Evolutionary conservation across 2,113 vertebrate genomes (phyloP), one percentile per base, ranked within the genome.

Genomic region (Lates calcarifer): DNA sequence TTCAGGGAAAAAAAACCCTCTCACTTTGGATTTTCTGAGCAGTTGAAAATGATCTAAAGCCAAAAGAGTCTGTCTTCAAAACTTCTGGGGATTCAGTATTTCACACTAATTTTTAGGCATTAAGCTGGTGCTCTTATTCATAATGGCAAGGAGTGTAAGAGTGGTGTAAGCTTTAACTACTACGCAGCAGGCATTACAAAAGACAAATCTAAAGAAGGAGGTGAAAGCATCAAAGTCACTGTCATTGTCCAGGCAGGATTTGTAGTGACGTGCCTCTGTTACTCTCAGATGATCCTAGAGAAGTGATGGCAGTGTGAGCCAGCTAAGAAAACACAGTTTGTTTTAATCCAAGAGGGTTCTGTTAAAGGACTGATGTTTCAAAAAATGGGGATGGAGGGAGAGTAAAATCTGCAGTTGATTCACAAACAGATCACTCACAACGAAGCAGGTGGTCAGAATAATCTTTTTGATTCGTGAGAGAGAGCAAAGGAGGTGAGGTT

Each of bases 101-200:
- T 77, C 20, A 29, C 28, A 31, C n/a, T 81, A 22, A 39, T 49
- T 69, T 57, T 22, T 12, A 22, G 13, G 15, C 57, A 57, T 74
- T 66, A 83, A 28, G 79, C 60, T 75, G 64, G 75, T 60, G 26
- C 64, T 78, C 47, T 74, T 85, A 77, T 53, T 83, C 45, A 43
- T 17, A 61, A 74, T 8, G 24, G 55, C 33, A 77, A 5, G 24
- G 55, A 81, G 78, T 67, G 78, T 22, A 47, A 43, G 53, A 67
- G 29, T 22, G 4, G 31, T 51, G 33, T 47, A 69, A 70, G 56
- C 74, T 41, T 72, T 66, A 76, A 65, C 14, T 35, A 51, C 8
- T 4, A 28, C 24, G 33, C 3, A 29, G 43, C 51, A 58, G 58
- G 35, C 56, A 67, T 31, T 41, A 68, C 47, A 63, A 61, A 58